A percentile compares a stretch with the other conserved stretches of the same genome.
These are phyloP conservation scores for Listrodromus nycthemerus DNA, from an alignment of 2,888 invertebrate species.

Conservation along the genomic window DNA sequence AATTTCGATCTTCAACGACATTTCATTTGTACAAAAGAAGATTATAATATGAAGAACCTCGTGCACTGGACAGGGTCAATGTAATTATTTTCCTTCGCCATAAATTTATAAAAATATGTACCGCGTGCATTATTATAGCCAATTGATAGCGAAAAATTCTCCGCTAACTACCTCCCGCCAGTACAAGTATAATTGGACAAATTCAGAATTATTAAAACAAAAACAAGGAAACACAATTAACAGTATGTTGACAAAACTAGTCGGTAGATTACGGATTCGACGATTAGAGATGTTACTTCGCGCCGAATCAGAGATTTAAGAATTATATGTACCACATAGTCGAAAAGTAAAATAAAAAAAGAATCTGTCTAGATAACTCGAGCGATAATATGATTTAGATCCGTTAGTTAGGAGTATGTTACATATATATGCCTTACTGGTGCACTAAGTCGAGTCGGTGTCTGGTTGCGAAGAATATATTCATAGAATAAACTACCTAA, in stretches of 20 bases:
- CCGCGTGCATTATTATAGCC: constrained; percentile 40
- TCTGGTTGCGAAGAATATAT: constrained; percentile 33
- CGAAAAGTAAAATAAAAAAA: constrained; percentile 16
- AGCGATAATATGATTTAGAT: constrained; percentile 45
- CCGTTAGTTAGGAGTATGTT: constrained; percentile 24
- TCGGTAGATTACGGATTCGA: constrained; percentile 42
- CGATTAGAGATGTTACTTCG: constrained; percentile 33
- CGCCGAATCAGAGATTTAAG: constrained; percentile 15
- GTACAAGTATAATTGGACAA: constrained; percentile 13
- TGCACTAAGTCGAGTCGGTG: constrained; percentile 12
- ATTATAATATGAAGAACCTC: constrained; percentile 38
- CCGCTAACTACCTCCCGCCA: constrained; percentile 62
- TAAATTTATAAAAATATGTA: constrained; percentile 2
- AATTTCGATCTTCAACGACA: constrained; percentile 38
- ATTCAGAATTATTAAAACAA: constrained; percentile 3
- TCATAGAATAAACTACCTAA: constrained; percentile 23
- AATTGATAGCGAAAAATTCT: constrained; percentile 35
- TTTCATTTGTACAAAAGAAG: constrained; percentile 40
- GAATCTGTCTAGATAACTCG: constrained; percentile 47
- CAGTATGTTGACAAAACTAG: constrained; percentile 23
- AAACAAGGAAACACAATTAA: constrained; percentile 17
- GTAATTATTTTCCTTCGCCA: constrained; percentile 24
- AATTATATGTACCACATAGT: constrained; percentile 42
- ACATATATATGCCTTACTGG: constrained; percentile 48
- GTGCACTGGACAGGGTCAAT: constrained; percentile 49